These are phyloP conservation scores for Carcina quercana DNA, from an alignment of 2,888 invertebrate genomes.

Conservation along the genomic window DNA sequence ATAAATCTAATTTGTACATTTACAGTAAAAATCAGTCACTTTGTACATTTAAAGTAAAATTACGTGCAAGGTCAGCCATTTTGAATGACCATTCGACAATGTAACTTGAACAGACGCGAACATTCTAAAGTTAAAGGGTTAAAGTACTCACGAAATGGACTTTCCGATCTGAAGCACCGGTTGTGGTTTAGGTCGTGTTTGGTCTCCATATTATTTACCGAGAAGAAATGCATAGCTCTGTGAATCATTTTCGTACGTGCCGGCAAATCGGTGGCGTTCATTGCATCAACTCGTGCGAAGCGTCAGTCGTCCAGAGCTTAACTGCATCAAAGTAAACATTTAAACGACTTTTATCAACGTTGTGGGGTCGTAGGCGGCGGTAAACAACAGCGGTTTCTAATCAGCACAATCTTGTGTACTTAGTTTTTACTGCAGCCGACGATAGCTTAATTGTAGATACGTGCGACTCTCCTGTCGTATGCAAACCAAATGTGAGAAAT, in stretches of 20 bases:
- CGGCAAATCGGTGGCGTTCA: too few species aligned
- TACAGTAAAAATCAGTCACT: too few species aligned
- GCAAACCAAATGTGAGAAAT: too few species aligned
- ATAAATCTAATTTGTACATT: too few species aligned
- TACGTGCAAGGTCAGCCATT: not conserved
- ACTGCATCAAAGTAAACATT: constrained; percentile 2
- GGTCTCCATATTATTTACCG: too few species aligned
- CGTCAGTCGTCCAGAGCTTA: constrained; percentile 7
- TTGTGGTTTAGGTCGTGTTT: constrained; percentile 69
- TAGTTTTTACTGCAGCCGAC: too few species aligned
- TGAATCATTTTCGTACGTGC: too few species aligned
- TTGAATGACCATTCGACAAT: not conserved
- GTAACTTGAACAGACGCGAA: not conserved
- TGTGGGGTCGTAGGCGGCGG: constrained; percentile 15
- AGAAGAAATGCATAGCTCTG: too few species aligned
- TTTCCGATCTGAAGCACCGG: constrained; percentile 68
- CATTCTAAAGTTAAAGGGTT: constrained; percentile 1
- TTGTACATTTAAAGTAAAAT: not conserved
- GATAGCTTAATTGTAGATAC: too few species aligned
- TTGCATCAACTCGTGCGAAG: too few species aligned
- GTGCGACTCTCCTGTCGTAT: too few species aligned
- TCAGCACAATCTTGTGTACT: constrained; percentile 26
- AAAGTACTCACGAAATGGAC: constrained; percentile 55
- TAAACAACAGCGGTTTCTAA: constrained; percentile 36
- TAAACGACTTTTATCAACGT: constrained; percentile 6